These are phyloP conservation scores for Zonitis immaculata DNA, from an alignment of 2,888 invertebrate genomes.

Conservation along the genomic window DNA sequence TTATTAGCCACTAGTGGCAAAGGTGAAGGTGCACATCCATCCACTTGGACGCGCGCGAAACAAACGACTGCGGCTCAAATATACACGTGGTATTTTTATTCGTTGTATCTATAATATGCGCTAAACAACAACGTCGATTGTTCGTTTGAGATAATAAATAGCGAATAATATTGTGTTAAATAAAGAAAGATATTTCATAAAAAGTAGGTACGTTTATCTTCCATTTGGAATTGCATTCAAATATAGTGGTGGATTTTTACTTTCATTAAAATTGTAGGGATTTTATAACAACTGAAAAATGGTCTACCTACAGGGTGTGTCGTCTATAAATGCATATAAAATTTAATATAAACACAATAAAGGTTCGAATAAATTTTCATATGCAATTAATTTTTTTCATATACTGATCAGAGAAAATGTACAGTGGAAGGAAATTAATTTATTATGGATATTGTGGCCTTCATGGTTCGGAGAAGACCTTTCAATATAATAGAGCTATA, in stretches of 20 bases:
- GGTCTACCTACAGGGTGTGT: background rate
- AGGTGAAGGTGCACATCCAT: conserved; percentile 21
- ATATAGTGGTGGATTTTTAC: background rate
- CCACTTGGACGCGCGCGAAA: conserved; percentile 38
- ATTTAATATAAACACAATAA: background rate
- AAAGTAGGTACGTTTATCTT: too few relatives aligned
- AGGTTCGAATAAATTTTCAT: background rate
- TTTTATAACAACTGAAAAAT: background rate
- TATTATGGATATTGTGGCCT: background rate
- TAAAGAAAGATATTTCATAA: too few relatives aligned
- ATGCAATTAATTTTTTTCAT: background rate
- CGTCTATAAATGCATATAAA: background rate
- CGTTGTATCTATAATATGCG: conserved; percentile 20
- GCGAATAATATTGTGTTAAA: conserved; percentile 8
- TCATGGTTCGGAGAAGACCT: background rate
- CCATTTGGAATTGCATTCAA: conserved; percentile 1
- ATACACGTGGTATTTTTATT: conserved; percentile 41
- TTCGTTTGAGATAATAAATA: conserved; percentile 14
- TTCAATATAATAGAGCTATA: background rate
- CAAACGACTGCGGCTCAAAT: conserved; percentile 37
- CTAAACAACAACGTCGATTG: conserved; percentile 16
- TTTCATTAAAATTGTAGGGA: too few relatives aligned
- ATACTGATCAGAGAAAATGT: background rate
- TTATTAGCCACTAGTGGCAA: conserved; percentile 16
- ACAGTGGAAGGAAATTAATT: background rate